Conservation (phyloP, 2,797 vertebrate genomes). For the Anguilla marmorata region DNA sequence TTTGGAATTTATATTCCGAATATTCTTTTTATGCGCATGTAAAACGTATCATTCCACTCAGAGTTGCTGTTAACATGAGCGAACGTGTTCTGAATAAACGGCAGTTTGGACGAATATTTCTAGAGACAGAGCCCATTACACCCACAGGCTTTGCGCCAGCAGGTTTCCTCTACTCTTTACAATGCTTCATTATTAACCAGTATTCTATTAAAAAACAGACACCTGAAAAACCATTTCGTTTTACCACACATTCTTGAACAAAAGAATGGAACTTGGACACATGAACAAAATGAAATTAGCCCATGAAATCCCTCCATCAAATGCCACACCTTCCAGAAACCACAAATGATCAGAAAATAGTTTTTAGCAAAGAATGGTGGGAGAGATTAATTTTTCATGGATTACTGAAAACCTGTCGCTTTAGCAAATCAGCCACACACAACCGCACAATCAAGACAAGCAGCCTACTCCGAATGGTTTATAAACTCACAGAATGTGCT, state of each 20-base stretch:
- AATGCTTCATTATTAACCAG: background rate
- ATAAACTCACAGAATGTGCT: background rate
- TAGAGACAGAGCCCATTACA: background rate
- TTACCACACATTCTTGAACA: background rate
- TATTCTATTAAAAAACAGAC: background rate
- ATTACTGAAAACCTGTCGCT: background rate
- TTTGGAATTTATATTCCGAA: background rate
- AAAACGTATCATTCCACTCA: too few relatives aligned
- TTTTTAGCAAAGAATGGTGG: background rate
- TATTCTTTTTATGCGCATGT: too few relatives aligned
- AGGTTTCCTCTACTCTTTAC: background rate
- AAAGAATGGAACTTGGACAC: background rate
- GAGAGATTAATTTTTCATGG: background rate
- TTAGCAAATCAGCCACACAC: background rate
- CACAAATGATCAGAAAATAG: background rate
- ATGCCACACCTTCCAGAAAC: too few relatives aligned
- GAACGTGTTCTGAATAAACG: background rate
- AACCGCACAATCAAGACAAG: background rate
- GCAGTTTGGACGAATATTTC: background rate
- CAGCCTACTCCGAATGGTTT: background rate
- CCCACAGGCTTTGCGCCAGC: background rate
- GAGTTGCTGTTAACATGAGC: too few relatives aligned
- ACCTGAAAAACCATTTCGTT: background rate
- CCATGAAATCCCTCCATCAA: background rate
- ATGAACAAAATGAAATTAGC: background rate